These are phyloP conservation scores for Scophthalmus maximus DNA, from an alignment of 2,113 vertebrate genomes.

Conservation along the genomic window DNA sequence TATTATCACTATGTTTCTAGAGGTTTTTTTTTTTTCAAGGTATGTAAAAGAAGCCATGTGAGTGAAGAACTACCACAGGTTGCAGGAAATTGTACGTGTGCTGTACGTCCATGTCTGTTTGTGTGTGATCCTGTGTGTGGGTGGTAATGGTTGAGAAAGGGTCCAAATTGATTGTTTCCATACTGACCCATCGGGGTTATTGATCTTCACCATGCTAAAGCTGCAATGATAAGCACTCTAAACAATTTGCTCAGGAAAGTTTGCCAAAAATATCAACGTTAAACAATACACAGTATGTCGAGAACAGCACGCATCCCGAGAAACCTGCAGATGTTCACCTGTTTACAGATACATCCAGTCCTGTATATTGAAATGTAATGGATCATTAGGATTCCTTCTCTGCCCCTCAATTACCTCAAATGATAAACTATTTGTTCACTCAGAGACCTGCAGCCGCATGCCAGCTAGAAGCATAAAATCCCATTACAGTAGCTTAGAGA, in stretches of 20 bases:
- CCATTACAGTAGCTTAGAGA: constrained; percentile 23
- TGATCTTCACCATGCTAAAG: constrained; percentile 56
- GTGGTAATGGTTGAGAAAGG: constrained; percentile 53
- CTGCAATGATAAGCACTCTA: constrained; percentile 43
- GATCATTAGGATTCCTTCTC: constrained; percentile 20
- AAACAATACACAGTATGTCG: no score
- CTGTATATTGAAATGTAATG: not conserved
- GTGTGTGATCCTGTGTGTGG: constrained; percentile 31
- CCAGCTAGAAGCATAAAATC: constrained; percentile 37
- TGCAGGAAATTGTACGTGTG: constrained; percentile 4
- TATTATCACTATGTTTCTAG: not conserved
- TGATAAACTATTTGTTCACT: constrained; percentile 36
- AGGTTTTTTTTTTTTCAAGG: constrained; percentile 11
- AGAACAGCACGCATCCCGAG: not conserved
- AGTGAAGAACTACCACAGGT: not conserved
- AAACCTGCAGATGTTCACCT: not conserved
- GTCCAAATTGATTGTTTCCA: constrained; percentile 74
- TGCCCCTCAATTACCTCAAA: constrained; percentile 21
- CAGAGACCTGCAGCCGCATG: constrained; percentile 20
- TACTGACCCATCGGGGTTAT: constrained; percentile 66
- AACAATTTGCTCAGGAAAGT: constrained; percentile 32
- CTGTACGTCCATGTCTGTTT: constrained; percentile 11
- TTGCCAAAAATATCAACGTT: constrained; percentile 11
- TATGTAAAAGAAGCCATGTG: not conserved
- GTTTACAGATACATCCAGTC: not conserved